Base-by-base conservation (phyloP, 2,797 vertebrate species). In the Diceros bicornis region DNA sequence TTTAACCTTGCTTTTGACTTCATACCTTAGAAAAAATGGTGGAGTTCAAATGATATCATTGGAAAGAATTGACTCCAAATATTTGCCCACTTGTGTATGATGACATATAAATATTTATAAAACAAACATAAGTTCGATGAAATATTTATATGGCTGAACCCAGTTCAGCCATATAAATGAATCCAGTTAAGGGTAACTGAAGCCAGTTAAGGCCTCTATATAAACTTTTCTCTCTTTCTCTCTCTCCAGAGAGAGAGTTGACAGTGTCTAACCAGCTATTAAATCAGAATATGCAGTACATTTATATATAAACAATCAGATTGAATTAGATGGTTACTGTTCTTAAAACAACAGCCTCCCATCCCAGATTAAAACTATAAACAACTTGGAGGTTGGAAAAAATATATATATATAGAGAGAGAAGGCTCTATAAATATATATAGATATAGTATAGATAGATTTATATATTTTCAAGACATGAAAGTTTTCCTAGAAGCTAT, bases 341-440 rank as follows among this genome's bases (percentile, higher is more conserved):
- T 97, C 57, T 68, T 92, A 68, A 90, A 98, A 97, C 50, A 93
- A 78, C 50, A 91, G 16, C 57, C 61, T 77, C 27, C 11, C 72
- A 75, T 94, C 89, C 50, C 47, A 92, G 77, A 88, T 94, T 96
- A 96, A 97, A 97, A 89, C 93, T 81, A 77, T 97, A 97, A 98
- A 98, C 79, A 78, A 84, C 64, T 88, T 25, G 44, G 27, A 97
- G 27, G 41, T 41, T 41, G 41, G 41, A 41, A 41, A 41, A 41
- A 41, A 41, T n/a, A 41, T 4, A 37, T 37, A 37, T 37, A 37
- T 37, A 37, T 37, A 37, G 37, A 37, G 37, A n/a, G 37, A 37
- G 37, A 47, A 47, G 47, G 47, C 64, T 84, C 47, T 71, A 62
- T 61, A 68, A 64, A 92, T 66, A 74, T 23, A 79, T 71, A 71